Evolutionary conservation across 2,113 vertebrate genomes (phyloP).

Genomic region (Brachirus orientalis): DNA sequence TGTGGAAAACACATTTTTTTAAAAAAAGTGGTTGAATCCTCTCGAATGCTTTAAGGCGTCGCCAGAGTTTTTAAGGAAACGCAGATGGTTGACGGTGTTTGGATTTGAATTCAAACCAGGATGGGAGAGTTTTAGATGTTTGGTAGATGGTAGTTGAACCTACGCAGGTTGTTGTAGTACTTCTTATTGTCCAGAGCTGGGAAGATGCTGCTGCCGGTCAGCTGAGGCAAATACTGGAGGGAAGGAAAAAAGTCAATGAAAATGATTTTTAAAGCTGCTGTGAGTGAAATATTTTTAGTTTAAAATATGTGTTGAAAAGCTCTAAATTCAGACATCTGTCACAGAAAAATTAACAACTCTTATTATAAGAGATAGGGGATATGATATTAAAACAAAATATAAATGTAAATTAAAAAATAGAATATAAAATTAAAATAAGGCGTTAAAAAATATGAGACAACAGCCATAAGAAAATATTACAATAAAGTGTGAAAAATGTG

Average conservation of each 20-base stretch:
- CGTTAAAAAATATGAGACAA: too few species aligned
- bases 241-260: too few species aligned
- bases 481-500: too few species aligned
- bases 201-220: constrained; percentile 87
- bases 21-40: constrained; percentile 4
- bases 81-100: background rate
- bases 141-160: constrained; percentile 90
- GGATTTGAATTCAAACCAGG: background rate
- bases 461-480: too few species aligned
- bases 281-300: background rate
- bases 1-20: background rate
- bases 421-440: too few species aligned
- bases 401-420: too few species aligned
- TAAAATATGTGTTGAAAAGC: too few species aligned
- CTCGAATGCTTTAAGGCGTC: background rate
- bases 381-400: too few species aligned
- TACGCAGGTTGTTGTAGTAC: constrained; percentile 85
- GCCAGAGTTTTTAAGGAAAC: constrained; percentile 44
- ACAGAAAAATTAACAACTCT: too few species aligned
- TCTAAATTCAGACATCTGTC: too few species aligned
- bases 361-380: too few species aligned
- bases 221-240: constrained; percentile 87
- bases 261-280: too few species aligned
- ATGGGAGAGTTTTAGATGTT: constrained; percentile 84
- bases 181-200: constrained; percentile 91